These are phyloP conservation scores for Pecten maximus DNA, from an alignment of 2,888 invertebrate species.

Conservation along the genomic window DNA sequence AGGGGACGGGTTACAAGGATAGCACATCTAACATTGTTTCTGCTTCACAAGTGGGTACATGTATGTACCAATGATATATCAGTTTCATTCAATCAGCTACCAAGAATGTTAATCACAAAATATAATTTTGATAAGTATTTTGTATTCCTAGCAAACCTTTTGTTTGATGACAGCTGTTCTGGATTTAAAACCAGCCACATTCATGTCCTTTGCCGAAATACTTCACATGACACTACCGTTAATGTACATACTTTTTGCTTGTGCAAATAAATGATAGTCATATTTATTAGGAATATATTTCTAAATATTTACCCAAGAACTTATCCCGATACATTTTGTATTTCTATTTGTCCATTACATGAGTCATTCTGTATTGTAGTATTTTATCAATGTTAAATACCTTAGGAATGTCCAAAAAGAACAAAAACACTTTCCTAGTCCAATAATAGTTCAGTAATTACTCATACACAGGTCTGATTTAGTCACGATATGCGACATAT, in stretches of 20 bases:
- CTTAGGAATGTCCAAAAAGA: not conserved
- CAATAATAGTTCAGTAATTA: not conserved
- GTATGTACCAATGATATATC: not conserved
- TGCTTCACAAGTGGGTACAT: not conserved
- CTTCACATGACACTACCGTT: not conserved
- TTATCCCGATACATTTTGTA: not conserved
- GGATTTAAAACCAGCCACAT: not conserved
- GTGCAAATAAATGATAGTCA: not conserved
- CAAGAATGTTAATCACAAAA: not conserved
- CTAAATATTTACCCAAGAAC: not conserved
- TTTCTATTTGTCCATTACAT: not conserved
- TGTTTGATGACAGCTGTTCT: not conserved
- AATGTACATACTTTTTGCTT: not conserved
- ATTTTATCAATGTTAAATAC: conserved; percentile 4
- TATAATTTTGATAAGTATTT: not conserved
- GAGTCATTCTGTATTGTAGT: not conserved
- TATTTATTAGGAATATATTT: not conserved
- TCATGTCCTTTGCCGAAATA: not conserved
- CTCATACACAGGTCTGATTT: too few species aligned
- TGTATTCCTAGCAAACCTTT: not conserved
- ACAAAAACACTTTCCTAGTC: not conserved
- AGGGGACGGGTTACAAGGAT: too few species aligned
- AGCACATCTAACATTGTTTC: too few species aligned
- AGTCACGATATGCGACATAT: too few species aligned
- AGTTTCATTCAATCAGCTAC: not conserved